Base-by-base conservation (phyloP, 1,140 invertebrate genomes). In the Hycleus cichorii region DNA sequence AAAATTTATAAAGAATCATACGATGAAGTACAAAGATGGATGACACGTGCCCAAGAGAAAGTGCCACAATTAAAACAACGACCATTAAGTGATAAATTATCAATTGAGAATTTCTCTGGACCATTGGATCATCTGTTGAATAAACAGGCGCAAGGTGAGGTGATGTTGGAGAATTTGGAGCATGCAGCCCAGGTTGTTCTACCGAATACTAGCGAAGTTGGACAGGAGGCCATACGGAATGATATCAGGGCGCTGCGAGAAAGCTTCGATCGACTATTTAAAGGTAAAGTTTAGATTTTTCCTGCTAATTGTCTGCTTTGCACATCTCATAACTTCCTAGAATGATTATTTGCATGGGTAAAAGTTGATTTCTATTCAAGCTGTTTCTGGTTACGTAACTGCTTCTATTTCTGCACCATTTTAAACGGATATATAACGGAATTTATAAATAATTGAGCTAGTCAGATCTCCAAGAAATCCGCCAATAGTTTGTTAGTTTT, bases 121-220 rank as follows among this genome's bases (percentile, higher is more conserved):
- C 91, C 92, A 46, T 80, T 96, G 9, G 90, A 95, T 69, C 84
- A 87, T 60, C 72, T 95, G 4, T 74, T 94, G 5, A 93, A 93
- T 62, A 93, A 94, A 68, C 88, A 93, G 76, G 88, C 91, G 27
- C 91, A 94, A 78, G 93, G 92, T 10, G 90, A 93, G 72, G 72
- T 94, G 0, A 76, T 95, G 40, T 80, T 95, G 9, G 91, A 95
- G 69, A 87, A 92, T 69, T 76, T 95, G 12, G 84, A 91, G 62
- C 89, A 92, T 65, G 88, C 86, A 27, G 90, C 90, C 8, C 83
- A 93, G 73, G 90, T 93, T 26, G 86, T 90, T n/a, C 77, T 90
- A 56, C 86, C 88, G 4, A 88, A 86, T 61, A 93, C 90, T 1
- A 93, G 88, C 47, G 74, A 78, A 9, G 79, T 84, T 58, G 92